Conservation (phyloP, 2,113 vertebrate species). For the Ursus arctos region DNA sequence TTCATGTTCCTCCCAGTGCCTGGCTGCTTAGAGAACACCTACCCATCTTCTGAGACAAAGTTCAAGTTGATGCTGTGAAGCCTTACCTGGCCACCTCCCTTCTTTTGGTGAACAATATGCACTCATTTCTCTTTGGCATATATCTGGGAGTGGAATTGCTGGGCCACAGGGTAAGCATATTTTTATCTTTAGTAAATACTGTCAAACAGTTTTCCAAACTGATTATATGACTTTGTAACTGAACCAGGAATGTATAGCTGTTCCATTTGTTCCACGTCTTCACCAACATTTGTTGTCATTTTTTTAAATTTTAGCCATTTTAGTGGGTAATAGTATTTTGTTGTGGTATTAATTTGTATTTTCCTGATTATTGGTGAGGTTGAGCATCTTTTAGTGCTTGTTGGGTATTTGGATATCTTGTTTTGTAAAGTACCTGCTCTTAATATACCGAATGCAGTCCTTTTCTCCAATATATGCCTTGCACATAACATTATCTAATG, state of each 20-base stretch:
- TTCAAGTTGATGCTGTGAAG: slow-evolving; percentile 25
- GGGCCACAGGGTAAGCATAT: neutral
- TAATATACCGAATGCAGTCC: neutral
- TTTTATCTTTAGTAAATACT: neutral
- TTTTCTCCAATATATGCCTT: neutral
- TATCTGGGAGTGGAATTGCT: neutral
- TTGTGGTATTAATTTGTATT: neutral
- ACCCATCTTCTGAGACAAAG: neutral
- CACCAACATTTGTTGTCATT: neutral
- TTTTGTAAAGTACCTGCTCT: neutral
- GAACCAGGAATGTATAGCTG: neutral
- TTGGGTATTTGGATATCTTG: neutral
- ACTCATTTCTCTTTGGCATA: neutral
- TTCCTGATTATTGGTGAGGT: neutral
- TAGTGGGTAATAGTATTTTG: neutral
- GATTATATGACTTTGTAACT: neutral
- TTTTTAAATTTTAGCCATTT: neutral
- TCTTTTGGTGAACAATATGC: neutral
- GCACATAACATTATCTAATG: neutral
- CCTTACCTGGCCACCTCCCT: neutral
- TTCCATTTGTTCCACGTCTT: neutral
- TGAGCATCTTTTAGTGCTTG: neutral
- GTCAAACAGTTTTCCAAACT: neutral
- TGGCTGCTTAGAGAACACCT: neutral
- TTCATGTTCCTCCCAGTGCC: neutral